Base-by-base conservation (phyloP, 2,888 invertebrate genomes). In the Operophtera brumata region DNA sequence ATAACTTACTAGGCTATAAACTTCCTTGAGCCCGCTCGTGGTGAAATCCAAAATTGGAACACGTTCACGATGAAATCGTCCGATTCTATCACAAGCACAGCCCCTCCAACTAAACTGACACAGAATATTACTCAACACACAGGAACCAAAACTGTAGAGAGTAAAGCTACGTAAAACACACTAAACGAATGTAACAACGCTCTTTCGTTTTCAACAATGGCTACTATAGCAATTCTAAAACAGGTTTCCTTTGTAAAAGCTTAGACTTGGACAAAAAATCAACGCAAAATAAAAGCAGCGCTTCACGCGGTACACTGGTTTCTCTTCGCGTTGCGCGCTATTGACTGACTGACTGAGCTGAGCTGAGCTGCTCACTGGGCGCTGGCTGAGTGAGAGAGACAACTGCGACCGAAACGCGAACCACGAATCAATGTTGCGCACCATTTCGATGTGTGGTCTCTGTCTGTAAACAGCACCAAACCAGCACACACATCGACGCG, bases 21-120 rank as follows among this genome's bases (percentile, higher is more conserved):
- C 75, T 86, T 88, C 88, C 86, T 90, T 89, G 75, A 90, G 84
- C 87, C 90, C 89, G 86, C 86, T 90, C 89, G 89, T 90, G 89
- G 77, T 90, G 89, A 89, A 90, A 87, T 89, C 87, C 86, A 71
- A 84, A 87, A 81, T 79, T 82, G 84, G 81, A 83, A 85, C 88
- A 87, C 85, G 85, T 83, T 84, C 78, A 70, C 86, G 79, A 87
- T 79, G 80, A 87, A 88, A 87, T 83, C 75, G 84, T 86, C 78
- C 65, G 81, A 82, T 81, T 86, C 82, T 85, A 86, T 82, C 85
- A 84, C 85, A 85, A 86, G 80, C 86, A 87, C 84, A 83, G 84
- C 73, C 86, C 87, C 87, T 84, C 78, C 78, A 82, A 86, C 84
- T 84, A 82, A 82, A 86, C 84, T 84, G 82, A 78, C 88, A 87